Conservation (phyloP, 1,140 invertebrate genomes). For the Aplysia californica region DNA sequence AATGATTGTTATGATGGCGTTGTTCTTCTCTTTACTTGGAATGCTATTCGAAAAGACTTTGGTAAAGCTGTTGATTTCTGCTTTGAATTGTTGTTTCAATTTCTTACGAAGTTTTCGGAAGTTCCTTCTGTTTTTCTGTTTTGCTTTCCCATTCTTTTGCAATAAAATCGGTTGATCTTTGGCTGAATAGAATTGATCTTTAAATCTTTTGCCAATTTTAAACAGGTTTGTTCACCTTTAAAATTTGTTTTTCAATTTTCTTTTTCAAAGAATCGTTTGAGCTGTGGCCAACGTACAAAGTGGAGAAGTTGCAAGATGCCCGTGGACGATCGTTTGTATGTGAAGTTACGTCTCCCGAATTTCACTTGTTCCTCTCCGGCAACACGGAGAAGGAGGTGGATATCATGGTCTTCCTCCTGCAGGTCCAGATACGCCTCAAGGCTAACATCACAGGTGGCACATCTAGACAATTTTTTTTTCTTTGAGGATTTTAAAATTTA, state of each 20-base stretch:
- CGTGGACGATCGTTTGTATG: conserved; percentile 54
- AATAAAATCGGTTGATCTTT: no score
- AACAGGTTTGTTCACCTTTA: no score
- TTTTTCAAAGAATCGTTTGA: conserved; percentile 5
- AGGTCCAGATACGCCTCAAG: conserved; percentile 49
- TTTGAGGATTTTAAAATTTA: background rate
- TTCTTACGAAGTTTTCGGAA: no score
- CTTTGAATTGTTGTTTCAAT: no score
- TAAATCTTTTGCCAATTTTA: no score
- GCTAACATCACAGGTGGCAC: conserved; percentile 53
- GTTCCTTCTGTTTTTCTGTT: no score
- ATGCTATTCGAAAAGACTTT: no score
- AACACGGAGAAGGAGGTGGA: conserved; percentile 53
- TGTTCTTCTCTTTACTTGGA: no score
- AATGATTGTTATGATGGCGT: no score
- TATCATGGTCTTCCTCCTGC: conserved; percentile 57
- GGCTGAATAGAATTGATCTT: no score
- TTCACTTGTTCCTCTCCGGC: conserved; percentile 55
- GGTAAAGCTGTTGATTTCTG: no score
- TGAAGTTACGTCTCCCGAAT: conserved; percentile 53
- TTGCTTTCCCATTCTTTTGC: no score
- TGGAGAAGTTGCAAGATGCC: conserved; percentile 57
- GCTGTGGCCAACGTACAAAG: conserved; percentile 35
- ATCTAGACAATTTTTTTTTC: background rate
- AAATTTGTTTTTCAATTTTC: background rate